Evolutionary conservation across 2,113 vertebrate species (phyloP).

Genomic region (Aythya baeri): DNA sequence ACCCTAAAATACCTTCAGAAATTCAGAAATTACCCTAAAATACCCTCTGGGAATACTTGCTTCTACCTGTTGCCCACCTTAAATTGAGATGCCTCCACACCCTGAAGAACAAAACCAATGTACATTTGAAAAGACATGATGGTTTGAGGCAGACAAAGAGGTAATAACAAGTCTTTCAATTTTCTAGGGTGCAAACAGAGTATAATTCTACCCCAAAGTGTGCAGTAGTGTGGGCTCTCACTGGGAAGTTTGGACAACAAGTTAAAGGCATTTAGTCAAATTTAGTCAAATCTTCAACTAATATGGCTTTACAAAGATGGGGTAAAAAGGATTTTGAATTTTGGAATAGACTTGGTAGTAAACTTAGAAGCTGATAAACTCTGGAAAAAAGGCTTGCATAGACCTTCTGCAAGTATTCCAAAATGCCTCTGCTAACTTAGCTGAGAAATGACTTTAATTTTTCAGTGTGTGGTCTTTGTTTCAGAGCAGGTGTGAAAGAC

Average conservation of each 20-base stretch:
- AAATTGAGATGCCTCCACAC: not conserved
- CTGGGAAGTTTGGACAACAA: not conserved
- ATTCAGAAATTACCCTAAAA: not conserved
- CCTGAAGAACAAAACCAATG: not conserved
- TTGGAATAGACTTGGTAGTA: not conserved
- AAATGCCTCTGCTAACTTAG: not conserved
- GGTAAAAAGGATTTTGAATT: not conserved
- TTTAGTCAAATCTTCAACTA: not conserved
- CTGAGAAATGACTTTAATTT: not conserved
- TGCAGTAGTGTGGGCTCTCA: not conserved
- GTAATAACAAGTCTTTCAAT: not conserved
- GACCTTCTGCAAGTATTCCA: not conserved
- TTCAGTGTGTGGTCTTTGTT: not conserved
- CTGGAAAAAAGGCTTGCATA: not conserved
- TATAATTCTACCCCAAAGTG: not conserved
- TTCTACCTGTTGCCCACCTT: not conserved
- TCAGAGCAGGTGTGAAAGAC: not conserved
- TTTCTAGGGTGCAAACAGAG: not conserved
- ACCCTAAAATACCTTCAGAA: not conserved
- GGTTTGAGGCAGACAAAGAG: not conserved
- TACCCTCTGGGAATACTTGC: not conserved
- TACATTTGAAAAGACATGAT: not conserved
- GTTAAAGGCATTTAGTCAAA: not conserved
- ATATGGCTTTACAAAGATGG: not conserved
- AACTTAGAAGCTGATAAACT: not conserved